phyloP scores from a whole-genome alignment of 2,888 invertebrate genomes.

The Diplazon laetatorius region DNA sequence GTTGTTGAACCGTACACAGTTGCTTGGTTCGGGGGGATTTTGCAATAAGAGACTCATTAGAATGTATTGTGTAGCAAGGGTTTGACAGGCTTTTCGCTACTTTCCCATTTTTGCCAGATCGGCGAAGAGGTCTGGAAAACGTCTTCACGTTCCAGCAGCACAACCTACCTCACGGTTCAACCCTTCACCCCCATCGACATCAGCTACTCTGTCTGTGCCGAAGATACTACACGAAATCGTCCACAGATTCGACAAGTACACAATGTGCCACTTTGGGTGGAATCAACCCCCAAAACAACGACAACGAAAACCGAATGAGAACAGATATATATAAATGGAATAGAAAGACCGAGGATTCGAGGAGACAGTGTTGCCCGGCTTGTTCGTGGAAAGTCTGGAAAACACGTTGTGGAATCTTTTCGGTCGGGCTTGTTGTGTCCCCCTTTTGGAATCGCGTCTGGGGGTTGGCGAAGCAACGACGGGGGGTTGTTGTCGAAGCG shows the following conservation, averaged over 20 bases:
- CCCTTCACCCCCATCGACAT: too few relatives aligned
- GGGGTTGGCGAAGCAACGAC: too few relatives aligned
- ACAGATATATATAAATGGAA: background rate
- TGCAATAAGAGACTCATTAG: constrained; percentile 76
- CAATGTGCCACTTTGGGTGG: background rate
- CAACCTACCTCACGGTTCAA: too few relatives aligned
- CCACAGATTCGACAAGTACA: too few relatives aligned
- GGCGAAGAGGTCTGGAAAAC: constrained; percentile 14
- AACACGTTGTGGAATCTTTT: constrained; percentile 4
- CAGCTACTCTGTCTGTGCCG: too few relatives aligned
- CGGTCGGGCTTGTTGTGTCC: background rate
- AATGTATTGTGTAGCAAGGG: constrained; percentile 77
- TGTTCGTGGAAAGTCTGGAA: background rate
- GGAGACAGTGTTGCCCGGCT: constrained; percentile 3
- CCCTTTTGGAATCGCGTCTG: background rate
- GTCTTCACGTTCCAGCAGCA: background rate
- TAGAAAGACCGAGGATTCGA: constrained; percentile 23
- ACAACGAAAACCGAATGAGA: background rate
- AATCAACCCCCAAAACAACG: too few relatives aligned
- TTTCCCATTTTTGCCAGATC: constrained; percentile 47
- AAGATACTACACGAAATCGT: too few relatives aligned
- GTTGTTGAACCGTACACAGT: constrained; percentile 40
- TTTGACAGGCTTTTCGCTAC: constrained; percentile 72
- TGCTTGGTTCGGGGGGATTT: constrained; percentile 30
- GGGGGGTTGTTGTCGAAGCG: too few relatives aligned